Conservation (phyloP, 2,797 vertebrate genomes). For the Cynodonichthys magdalenae region DNA sequence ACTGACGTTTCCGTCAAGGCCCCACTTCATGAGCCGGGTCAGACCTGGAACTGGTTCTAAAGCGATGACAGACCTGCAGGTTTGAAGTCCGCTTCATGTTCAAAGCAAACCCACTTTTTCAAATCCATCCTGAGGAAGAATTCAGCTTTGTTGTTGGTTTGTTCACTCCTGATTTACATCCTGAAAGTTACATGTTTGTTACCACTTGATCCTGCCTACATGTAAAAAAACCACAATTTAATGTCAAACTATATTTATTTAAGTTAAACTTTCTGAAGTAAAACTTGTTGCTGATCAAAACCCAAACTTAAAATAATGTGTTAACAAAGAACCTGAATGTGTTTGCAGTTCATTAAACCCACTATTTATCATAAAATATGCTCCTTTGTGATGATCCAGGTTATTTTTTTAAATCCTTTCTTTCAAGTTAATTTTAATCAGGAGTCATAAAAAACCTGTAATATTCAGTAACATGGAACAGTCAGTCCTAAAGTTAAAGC, state of each 20-base stretch:
- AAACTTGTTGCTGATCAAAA: no score
- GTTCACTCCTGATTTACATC: background rate
- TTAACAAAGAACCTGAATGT: conserved; percentile 37
- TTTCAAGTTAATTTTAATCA: background rate
- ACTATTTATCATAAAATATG: background rate
- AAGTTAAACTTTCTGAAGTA: no score
- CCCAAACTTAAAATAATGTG: no score
- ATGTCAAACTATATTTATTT: background rate
- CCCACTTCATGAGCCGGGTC: background rate
- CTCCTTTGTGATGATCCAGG: conserved; percentile 5
- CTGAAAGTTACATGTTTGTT: background rate
- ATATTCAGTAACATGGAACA: accelerated
- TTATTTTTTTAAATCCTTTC: background rate
- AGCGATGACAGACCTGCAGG: conserved; percentile 17
- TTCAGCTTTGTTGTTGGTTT: conserved; percentile 2
- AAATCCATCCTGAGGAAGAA: conserved; percentile 2
- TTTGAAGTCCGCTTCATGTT: conserved; percentile 11
- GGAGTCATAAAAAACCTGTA: background rate
- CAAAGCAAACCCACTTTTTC: background rate
- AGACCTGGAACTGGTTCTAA: background rate
- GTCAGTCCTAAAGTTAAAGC: no score
- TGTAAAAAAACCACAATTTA: background rate
- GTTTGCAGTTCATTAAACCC: conserved; percentile 9
- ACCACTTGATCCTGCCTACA: background rate
- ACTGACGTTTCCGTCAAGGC: conserved; percentile 72